A percentile compares a stretch with the other conserved stretches of the same genome.
phyloP scores from a whole-genome alignment of 2,888 invertebrate genomes.

The Monochamus alternatus region DNA sequence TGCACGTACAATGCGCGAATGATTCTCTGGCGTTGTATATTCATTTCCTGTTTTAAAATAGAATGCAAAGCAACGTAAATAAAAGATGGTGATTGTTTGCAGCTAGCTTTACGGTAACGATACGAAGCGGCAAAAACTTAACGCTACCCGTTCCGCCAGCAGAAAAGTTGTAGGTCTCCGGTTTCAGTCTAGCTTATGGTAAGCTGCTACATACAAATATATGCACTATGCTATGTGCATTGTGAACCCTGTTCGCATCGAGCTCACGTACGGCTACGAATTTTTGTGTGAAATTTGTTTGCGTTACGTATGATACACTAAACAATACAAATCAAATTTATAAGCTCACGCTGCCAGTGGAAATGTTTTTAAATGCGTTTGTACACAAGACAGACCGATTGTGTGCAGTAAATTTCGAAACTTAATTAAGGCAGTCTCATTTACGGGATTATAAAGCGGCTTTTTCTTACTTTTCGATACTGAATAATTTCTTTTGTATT shows the following conservation, averaged over 20 bases:
- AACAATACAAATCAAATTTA: conserved; percentile 45
- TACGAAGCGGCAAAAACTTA: conserved; percentile 27
- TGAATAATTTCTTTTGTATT: conserved; percentile 26
- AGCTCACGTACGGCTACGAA: conserved; percentile 38
- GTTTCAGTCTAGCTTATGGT: conserved; percentile 55
- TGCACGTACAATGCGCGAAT: conserved; percentile 34
- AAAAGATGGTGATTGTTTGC: conserved; percentile 46
- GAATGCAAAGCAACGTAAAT: conserved; percentile 44
- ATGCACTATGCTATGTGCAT: conserved; percentile 39
- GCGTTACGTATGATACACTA: conserved; percentile 14
- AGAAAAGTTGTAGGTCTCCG: conserved; percentile 53
- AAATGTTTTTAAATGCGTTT: conserved; percentile 23
- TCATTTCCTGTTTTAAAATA: conserved; percentile 42
- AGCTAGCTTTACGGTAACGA: conserved; percentile 40
- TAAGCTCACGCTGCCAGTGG: conserved; percentile 24
- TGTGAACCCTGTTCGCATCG: conserved; percentile 28
- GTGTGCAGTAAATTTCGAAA: conserved; percentile 14
- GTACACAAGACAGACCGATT: conserved; percentile 22
- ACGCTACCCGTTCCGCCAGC: conserved; percentile 39
- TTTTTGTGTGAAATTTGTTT: conserved; percentile 39
- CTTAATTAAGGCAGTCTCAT: conserved; percentile 33
- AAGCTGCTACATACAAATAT: conserved; percentile 56
- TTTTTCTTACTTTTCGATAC: conserved; percentile 30
- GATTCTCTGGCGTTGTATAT: conserved; percentile 38
- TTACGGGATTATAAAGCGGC: conserved; percentile 26